Evolutionary conservation across 2,888 invertebrate species (phyloP).

Genomic region (Amiota minor): DNA sequence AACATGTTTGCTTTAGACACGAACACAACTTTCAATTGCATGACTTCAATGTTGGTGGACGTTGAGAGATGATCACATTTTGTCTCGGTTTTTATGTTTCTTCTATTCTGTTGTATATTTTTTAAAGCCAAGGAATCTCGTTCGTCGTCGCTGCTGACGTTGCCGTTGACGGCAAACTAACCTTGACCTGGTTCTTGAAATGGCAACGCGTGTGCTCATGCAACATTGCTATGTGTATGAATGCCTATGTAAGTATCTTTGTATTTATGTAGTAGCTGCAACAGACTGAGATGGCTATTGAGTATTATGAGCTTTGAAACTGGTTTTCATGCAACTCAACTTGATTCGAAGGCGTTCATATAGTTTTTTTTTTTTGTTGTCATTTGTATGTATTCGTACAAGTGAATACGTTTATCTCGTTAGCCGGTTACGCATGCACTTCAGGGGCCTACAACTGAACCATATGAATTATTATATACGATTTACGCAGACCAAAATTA

Average conservation of each 20-base stretch:
- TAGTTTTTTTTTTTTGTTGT: too few relatives aligned
- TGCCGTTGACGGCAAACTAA: constrained; percentile 56
- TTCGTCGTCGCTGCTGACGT: constrained; percentile 22
- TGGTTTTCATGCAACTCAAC: constrained; percentile 47
- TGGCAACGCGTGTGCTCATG: constrained; percentile 54
- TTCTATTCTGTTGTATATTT: neutral
- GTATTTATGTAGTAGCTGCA: constrained; percentile 35
- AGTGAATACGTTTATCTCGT: constrained; percentile 25
- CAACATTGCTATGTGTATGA: constrained; percentile 30
- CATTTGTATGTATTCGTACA: constrained; percentile 29
- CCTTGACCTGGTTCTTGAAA: constrained; percentile 74
- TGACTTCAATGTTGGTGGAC: constrained; percentile 52
- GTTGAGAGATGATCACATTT: constrained; percentile 49
- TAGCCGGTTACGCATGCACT: constrained; percentile 62
- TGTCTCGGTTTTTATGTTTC: neutral
- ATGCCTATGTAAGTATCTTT: constrained; percentile 20
- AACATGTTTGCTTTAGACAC: constrained; percentile 51
- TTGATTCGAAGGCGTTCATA: neutral
- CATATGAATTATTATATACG: constrained; percentile 40
- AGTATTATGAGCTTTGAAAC: constrained; percentile 9
- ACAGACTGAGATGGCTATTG: neutral
- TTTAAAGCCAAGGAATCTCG: constrained; percentile 6
- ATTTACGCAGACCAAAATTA: constrained; percentile 16
- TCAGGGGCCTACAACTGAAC: constrained; percentile 18
- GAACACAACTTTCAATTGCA: constrained; percentile 67